phyloP scores from a whole-genome alignment of 2,888 invertebrate genomes.

The Acronicta psi region DNA sequence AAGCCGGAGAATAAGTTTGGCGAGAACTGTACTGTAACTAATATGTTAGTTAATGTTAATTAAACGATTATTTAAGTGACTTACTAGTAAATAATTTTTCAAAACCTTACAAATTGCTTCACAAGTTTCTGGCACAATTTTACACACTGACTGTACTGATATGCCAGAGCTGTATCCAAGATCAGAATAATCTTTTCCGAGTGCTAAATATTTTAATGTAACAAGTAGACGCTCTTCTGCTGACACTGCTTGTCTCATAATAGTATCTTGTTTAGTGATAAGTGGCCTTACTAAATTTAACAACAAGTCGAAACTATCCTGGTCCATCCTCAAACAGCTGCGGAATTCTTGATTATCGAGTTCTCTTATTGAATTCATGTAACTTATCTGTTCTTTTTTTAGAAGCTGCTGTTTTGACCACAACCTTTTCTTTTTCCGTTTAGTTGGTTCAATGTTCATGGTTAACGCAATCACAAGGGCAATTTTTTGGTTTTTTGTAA shows the following conservation, averaged over 20 bases:
- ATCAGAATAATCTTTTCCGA: constrained; percentile 13
- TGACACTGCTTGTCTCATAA: constrained; percentile 13
- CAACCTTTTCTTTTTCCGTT: constrained; percentile 4
- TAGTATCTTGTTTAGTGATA: constrained; percentile 11
- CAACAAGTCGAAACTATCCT: constrained; percentile 1
- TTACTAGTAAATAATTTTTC: constrained; percentile 11
- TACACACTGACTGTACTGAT: constrained; percentile 9
- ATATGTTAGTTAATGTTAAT: too few species aligned
- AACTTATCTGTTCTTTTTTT: constrained; percentile 2
- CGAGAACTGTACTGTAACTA: too few species aligned
- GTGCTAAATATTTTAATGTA: constrained; percentile 8
- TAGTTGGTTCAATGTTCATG: background rate
- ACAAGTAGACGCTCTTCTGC: constrained; percentile 11
- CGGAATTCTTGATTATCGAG: constrained; percentile 5
- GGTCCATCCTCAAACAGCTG: constrained; percentile 9
- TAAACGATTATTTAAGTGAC: background rate
- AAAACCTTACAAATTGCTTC: constrained; percentile 9
- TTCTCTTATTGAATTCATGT: constrained; percentile 3
- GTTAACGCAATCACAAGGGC: constrained; percentile 6
- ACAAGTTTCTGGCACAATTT: constrained; percentile 17
- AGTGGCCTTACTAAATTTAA: constrained; percentile 11
- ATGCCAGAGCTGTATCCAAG: constrained; percentile 4
- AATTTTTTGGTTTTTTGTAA: constrained; percentile 7
- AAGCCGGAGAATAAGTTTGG: too few species aligned
- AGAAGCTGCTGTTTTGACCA: constrained; percentile 4